Conservation (phyloP, 2,888 invertebrate species). For the Ecliptopera silaceata region DNA sequence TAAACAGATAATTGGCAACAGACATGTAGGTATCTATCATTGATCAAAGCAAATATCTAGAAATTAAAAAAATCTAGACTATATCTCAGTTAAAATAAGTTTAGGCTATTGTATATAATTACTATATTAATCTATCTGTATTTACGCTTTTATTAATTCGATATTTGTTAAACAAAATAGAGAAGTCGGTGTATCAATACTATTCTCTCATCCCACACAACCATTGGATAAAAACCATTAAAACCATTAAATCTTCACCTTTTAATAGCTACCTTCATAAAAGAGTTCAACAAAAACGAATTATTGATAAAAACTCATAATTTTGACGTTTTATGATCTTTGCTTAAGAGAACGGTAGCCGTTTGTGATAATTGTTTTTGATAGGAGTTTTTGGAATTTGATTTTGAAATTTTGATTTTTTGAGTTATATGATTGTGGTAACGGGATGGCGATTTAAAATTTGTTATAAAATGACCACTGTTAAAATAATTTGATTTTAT, state of each 20-base stretch:
- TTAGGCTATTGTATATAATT: too few relatives aligned
- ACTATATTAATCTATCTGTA: too few relatives aligned
- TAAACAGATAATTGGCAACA: too few relatives aligned
- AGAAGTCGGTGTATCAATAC: conserved; percentile 37
- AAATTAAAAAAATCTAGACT: too few relatives aligned
- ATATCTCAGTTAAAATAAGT: too few relatives aligned
- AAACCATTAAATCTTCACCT: conserved; percentile 38
- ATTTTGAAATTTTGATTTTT: conserved; percentile 19
- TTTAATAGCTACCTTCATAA: conserved; percentile 41
- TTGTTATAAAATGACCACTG: too few relatives aligned
- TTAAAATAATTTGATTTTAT: conserved; percentile 25
- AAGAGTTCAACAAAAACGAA: conserved; percentile 40
- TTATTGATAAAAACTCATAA: conserved; percentile 57
- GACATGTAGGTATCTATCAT: too few relatives aligned
- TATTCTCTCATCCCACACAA: conserved; percentile 25
- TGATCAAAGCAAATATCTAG: too few relatives aligned
- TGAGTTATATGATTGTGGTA: conserved; percentile 13
- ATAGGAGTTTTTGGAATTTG: conserved; percentile 36
- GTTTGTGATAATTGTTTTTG: conserved; percentile 33
- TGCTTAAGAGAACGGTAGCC: conserved; percentile 55
- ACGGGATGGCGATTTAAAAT: not conserved
- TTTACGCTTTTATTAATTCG: too few relatives aligned
- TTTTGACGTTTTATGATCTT: conserved; percentile 53
- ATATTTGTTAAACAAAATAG: not conserved
- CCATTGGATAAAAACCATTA: conserved; percentile 13